Conservation (phyloP, 2,888 invertebrate species). For the Dyspetes luteomarginatus region DNA sequence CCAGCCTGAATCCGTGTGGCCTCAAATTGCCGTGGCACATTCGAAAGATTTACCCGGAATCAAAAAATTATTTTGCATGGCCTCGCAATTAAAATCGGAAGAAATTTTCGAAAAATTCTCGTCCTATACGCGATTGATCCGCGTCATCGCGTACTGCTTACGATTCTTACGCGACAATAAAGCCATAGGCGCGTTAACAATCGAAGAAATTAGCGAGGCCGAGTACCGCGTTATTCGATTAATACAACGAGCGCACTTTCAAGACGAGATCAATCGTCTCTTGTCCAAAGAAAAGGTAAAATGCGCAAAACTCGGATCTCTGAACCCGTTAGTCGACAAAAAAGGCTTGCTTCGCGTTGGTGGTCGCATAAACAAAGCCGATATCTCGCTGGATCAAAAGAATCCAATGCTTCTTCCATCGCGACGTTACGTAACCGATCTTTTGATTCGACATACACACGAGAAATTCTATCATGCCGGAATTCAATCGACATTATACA, state of each 20-base stretch:
- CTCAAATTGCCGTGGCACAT: not conserved
- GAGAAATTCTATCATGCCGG: constrained; percentile 15
- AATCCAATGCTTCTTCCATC: constrained; percentile 53
- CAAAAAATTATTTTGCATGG: constrained; percentile 22
- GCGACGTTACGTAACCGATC: constrained; percentile 40
- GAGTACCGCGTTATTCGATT: constrained; percentile 6
- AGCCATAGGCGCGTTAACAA: not conserved
- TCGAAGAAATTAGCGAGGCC: constrained; percentile 18
- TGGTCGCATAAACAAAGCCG: no score
- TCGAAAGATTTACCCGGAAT: constrained; percentile 17
- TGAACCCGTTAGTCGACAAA: constrained; percentile 51
- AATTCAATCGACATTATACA: constrained; percentile 21
- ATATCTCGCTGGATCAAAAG: no score
- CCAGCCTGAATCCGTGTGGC: constrained; percentile 17
- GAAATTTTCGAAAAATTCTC: constrained; percentile 40
- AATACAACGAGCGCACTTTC: constrained; percentile 26
- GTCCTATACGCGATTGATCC: constrained; percentile 22
- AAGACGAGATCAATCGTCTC: constrained; percentile 32
- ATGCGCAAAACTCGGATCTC: constrained; percentile 28
- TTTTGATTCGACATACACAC: constrained; percentile 27
- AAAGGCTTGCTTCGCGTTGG: no score
- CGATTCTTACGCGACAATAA: constrained; percentile 5
- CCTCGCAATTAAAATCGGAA: constrained; percentile 9
- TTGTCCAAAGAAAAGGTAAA: not conserved
- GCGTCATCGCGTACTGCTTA: constrained; percentile 42